These are phyloP conservation scores for Sesia apiformis DNA, from an alignment of 2,888 invertebrate species.

Conservation along the genomic window DNA sequence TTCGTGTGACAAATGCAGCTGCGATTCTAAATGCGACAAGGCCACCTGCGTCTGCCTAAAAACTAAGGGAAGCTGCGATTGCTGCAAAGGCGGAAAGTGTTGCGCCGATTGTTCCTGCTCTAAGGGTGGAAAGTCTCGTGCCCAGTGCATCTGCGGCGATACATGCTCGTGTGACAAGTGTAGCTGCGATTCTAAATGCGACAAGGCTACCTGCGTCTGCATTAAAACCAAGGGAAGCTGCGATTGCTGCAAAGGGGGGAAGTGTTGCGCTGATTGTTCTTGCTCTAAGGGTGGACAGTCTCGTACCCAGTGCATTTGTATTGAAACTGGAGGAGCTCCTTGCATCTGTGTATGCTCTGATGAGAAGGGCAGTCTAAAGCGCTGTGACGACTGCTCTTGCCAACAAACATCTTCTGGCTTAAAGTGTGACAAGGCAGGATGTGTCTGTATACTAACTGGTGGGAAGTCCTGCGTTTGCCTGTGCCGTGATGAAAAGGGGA, in stretches of 20 bases:
- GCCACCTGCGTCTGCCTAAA: background rate
- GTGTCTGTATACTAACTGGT: constrained; percentile 15
- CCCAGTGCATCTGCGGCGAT: background rate
- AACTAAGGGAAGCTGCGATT: constrained; percentile 10
- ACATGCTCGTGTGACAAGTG: background rate
- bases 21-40: constrained; percentile 4
- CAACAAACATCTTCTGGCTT: constrained; percentile 1
- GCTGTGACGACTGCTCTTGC: background rate
- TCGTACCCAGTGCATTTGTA: background rate
- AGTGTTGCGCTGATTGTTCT: background rate
- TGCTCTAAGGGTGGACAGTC: background rate
- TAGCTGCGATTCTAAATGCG: background rate
- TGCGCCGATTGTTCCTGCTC: background rate
- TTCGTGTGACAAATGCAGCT: background rate
- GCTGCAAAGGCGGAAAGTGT: constrained; percentile 3
- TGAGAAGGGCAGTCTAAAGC: constrained; percentile 4
- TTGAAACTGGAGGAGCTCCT: constrained; percentile 13
- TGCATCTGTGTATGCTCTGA: constrained; percentile 19
- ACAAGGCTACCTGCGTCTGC: background rate
- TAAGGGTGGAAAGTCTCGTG: background rate
- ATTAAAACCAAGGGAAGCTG: background rate
- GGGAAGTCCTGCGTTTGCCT: constrained; percentile 21
- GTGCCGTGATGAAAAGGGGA: constrained; percentile 14
- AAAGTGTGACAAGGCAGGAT: constrained; percentile 12
- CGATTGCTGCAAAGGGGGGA: background rate